Conservation (phyloP, 2,113 vertebrate genomes). For the Coregonus clupeaformis region DNA sequence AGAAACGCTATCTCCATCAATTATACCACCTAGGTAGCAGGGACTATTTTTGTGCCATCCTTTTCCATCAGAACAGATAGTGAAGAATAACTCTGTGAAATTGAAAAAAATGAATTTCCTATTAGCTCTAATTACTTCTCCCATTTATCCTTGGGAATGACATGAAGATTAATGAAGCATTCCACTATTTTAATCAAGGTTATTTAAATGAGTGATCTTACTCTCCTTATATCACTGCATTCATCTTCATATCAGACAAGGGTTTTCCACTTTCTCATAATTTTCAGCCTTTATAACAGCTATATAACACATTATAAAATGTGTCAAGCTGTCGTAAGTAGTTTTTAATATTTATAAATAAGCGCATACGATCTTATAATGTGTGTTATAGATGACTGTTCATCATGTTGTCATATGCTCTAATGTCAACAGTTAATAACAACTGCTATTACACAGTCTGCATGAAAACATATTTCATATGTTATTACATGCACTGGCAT, state of each 20-base stretch:
- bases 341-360: too few relatives aligned
- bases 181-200: conserved; percentile 73
- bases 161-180: conserved; percentile 72
- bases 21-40: background rate
- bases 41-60: conserved; percentile 34
- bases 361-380: too few relatives aligned
- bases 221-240: conserved; percentile 63
- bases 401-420: too few relatives aligned
- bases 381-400: too few relatives aligned
- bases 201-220: conserved; percentile 72
- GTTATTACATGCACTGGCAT: too few relatives aligned
- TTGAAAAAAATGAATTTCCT: conserved; percentile 62
- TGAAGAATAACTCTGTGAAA: conserved; percentile 61
- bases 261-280: conserved; percentile 30
- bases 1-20: background rate
- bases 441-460: too few relatives aligned
- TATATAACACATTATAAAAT: too few relatives aligned
- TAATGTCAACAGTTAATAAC: too few relatives aligned
- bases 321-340: too few relatives aligned
- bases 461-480: too few relatives aligned
- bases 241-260: conserved; percentile 55
- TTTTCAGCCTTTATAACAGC: too few relatives aligned
- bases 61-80: conserved; percentile 43
- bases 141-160: conserved; percentile 70
- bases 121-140: conserved; percentile 73